Base-by-base conservation (phyloP, 2,113 vertebrate species). In the Cairina moschata region DNA sequence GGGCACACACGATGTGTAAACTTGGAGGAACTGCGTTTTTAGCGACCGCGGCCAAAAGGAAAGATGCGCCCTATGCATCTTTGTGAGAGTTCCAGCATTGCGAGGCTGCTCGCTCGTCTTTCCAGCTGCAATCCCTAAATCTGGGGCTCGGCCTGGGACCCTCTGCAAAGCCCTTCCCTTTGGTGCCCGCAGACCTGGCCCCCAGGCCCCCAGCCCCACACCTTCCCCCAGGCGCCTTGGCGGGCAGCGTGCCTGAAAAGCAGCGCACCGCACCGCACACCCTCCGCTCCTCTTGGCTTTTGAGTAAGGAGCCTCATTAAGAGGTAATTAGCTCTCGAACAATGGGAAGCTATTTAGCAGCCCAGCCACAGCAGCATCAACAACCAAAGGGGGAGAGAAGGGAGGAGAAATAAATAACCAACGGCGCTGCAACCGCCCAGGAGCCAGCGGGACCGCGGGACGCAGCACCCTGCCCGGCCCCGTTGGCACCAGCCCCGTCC, bases 261-360 rank as follows among this genome's bases (percentile, higher is more conserved):
- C 52, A 65, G 29, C 32, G 31, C 73, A 40, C 40, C 32, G 31
- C 73, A 40, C 40, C 36, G 31, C 68, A 9, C 72, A 50, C 66
- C 78, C 86, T 66, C 79, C 5, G 0, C 73, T 72, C 52, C 8
- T 0, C 59, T 62, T 13, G 52, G 65, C 91, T 86, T 67, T 89
- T 32, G 78, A 91, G 93, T 38, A 40, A 69, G 92, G 86, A 93
- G 94, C 80, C 95, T 97, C 97, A 97, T 97, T 97, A 97, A 89
- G 95, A 91, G 92, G 89, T 96, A 96, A 97, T 97, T 97, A 97
- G 94, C 96, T 86, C 44, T n/a, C 28, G 16, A 95, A 97, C 94
- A 96, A 96, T 93, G 90, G 92, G 94, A 96, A 91, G 93, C 96
- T 96, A 85, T 95, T 95, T 91, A 96, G 91, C 90, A 95, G 92